Conservation (phyloP, 2,113 vertebrate species). For the Cololabis saira region DNA sequence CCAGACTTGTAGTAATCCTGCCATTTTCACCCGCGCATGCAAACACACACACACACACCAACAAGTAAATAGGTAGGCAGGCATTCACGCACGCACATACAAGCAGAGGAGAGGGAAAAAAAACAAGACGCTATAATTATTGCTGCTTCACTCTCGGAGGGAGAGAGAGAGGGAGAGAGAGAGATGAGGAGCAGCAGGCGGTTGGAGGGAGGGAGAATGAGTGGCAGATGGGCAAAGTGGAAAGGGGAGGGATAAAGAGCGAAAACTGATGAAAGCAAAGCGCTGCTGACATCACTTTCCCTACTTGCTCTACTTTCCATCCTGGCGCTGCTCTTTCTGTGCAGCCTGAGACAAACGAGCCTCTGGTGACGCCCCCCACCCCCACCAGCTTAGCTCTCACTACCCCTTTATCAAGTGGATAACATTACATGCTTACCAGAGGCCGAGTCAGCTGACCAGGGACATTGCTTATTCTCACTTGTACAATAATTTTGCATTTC, state of each 20-base stretch:
- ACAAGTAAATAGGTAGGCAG: slow-evolving; percentile 32
- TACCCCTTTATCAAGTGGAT: no score
- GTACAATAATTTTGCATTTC: no score
- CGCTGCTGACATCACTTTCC: slow-evolving; percentile 33
- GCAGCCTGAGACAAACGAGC: no score
- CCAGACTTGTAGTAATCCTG: slow-evolving; percentile 99
- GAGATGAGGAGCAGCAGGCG: neutral
- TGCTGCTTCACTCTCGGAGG: slow-evolving; percentile 41
- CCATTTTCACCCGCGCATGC: slow-evolving; percentile 54
- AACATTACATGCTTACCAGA: no score
- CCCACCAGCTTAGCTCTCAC: no score
- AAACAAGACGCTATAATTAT: slow-evolving; percentile 80
- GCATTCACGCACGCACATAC: slow-evolving; percentile 26
- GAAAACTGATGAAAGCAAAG: slow-evolving; percentile 30
- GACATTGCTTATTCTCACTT: no score
- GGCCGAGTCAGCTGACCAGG: no score
- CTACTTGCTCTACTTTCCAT: slow-evolving; percentile 36
- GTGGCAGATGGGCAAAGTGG: neutral
- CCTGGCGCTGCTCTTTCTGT: neutral
- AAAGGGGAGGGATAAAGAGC: neutral
- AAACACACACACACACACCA: slow-evolving; percentile 9
- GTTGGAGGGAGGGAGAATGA: no score
- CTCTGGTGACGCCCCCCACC: no score
- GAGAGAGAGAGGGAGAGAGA: slow-evolving; percentile 13
- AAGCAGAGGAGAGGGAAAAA: slow-evolving; percentile 45